A percentile compares a stretch with the other conserved stretches of the same genome.
Evolutionary conservation across 2,113 vertebrate genomes (phyloP).

Genomic region (Oncorhynchus clarkii): DNA sequence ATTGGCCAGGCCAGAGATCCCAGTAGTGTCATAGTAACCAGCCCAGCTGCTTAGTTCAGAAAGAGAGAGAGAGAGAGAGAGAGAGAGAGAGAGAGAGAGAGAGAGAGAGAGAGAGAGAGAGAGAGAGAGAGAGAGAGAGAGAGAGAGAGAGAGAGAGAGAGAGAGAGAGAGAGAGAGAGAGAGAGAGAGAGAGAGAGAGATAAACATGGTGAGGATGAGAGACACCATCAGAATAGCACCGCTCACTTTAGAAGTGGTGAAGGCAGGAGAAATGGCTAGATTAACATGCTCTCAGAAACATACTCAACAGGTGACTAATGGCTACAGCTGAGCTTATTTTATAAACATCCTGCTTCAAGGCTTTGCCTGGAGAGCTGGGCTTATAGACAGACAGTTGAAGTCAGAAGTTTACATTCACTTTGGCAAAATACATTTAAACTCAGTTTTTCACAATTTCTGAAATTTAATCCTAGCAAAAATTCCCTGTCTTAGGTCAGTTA

Average conservation of each 20-base stretch:
- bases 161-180: conserved; percentile 26
- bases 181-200: conserved; percentile 37
- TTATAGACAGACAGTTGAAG: too few species aligned
- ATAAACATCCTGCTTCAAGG: not conserved
- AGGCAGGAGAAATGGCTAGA: not conserved
- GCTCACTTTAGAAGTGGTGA: not conserved
- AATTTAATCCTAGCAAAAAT: too few species aligned
- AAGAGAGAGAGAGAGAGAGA: conserved; percentile 36
- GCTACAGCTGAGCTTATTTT: not conserved
- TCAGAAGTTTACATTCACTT: too few species aligned
- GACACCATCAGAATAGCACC: conserved; percentile 4
- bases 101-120: conserved; percentile 20
- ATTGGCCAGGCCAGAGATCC: conserved; percentile 60
- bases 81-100: conserved; percentile 6
- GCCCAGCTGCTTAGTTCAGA: conserved; percentile 47
- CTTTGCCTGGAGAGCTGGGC: too few species aligned
- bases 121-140: not conserved
- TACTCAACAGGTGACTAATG: conserved; percentile 36
- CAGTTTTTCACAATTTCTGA: too few species aligned
- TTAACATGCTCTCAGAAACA: not conserved
- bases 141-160: not conserved
- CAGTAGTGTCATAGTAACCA: conserved; percentile 72
- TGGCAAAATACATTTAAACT: too few species aligned
- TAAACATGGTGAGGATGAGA: conserved; percentile 6
- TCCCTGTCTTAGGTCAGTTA: too few species aligned